Base-by-base conservation (phyloP, 2,113 vertebrate species). In the Megaceryle maxima region DNA sequence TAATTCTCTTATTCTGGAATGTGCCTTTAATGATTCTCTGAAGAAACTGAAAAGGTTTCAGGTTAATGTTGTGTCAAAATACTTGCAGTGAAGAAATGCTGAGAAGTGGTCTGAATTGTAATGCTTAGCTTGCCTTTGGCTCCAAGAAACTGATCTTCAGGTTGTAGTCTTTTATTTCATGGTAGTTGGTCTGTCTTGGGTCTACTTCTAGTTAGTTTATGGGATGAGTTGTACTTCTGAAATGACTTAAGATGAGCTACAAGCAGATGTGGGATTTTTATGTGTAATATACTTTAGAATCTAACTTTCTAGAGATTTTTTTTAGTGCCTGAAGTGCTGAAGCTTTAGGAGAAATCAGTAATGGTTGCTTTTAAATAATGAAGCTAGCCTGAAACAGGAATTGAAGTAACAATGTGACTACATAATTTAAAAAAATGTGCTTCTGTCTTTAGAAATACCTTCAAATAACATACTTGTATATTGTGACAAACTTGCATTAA, bases 271-370 rank as follows among this genome's bases (percentile, higher is more conserved):
- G 2, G 29, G 33, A 25, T 48, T 70, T 85, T 67, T 67, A 69
- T 33, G 1, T 0, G 4, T 21, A 33, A 39, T 28, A 69, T 7
- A 17, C 17, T 62, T 35, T 4, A 55, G 24, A 78, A 37, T 82
- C 37, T 15, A 1, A 11, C 19, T 75, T 74, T 0, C 3, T 41
- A 28, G 18, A 48, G 5, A 51, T 10, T 37, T 37, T 37, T 26
- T 41, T n/a, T 50, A 37, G 39, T 75, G 46, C 37, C 17, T 75
- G 33, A 74, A 75, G 46, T 84, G 37, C 37, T 75, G 70, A 79
- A 85, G 8, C 4, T 5, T 20, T 0, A 1, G 39, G 13, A 11
- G 62, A 87, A 53, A 33, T 35, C 7, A n/a, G 1, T 31, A 35
- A 72, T 10, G 10, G 8, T 39, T 87, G 26, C 16, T 67, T 92